Evolutionary conservation across 2,797 vertebrate species (phyloP).

Genomic region (Enteromius thamalakanensis): DNA sequence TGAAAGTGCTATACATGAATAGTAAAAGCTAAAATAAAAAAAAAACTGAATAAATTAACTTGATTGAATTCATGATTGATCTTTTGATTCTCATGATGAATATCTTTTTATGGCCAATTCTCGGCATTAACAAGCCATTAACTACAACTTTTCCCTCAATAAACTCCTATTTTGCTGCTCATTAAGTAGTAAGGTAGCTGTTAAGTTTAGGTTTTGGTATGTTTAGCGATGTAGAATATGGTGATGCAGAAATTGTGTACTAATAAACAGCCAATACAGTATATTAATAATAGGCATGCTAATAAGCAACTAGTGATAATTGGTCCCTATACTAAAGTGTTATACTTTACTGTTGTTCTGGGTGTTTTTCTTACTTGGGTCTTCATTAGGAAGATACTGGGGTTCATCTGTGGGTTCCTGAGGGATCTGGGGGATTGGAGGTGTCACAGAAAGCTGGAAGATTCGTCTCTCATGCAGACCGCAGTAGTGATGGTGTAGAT

Average conservation of each 20-base stretch:
- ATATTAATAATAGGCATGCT: not conserved
- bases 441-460: constrained; percentile 82
- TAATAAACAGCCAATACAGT: not conserved
- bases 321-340: not conserved
- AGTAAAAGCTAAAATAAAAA: not conserved
- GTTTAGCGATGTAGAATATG: not conserved
- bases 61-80: not conserved
- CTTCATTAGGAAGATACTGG: constrained; percentile 67
- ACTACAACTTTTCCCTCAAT: not conserved
- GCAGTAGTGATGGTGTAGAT: constrained; percentile 97
- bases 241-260: not conserved
- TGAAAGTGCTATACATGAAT: not conserved
- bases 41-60: not conserved
- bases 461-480: constrained; percentile 90
- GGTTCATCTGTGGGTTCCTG: constrained; percentile 60
- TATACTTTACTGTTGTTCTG: not conserved
- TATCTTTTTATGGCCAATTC: not conserved
- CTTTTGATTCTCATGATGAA: not conserved
- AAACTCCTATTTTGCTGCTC: not conserved
- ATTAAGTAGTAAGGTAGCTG: not conserved
- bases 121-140: not conserved
- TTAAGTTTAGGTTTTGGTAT: not conserved
- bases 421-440: constrained; percentile 49
- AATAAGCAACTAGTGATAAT: not conserved
- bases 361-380: constrained; percentile 65